Base-by-base conservation (phyloP, 1,140 invertebrate genomes). In the Phymorhynchus buccinoides region DNA sequence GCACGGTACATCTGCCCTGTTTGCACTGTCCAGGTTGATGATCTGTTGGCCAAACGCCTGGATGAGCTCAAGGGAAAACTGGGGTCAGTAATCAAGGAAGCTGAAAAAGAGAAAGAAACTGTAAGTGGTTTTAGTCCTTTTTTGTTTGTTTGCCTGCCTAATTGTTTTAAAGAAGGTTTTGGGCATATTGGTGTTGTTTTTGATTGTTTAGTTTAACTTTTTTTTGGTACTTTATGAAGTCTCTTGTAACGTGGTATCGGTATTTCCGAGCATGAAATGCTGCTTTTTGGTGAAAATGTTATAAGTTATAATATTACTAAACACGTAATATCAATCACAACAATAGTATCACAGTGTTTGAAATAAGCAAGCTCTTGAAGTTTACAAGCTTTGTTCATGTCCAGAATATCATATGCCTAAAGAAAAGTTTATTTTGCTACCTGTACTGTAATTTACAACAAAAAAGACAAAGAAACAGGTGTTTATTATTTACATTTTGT, bases 11-110 rank as follows among this genome's bases (percentile, higher is more conserved):
- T 6, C 4, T 14, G 56, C n/a, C n/a, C 18, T 62, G 6, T 62
- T 62, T 62, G 56, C n/a, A 4, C 22, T 62, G 12, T 89, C 77
- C 86, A 92, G 91, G 85, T 92, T 71, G 88, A 88, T 79, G 91
- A 90, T 81, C 83, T 92, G 35, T 81, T 91, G 71, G 90, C 89
- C 16, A 89, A 89, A 85, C 85, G 88, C 73, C 86, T 88, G 81
- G 87, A 87, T 42, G 91, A 91, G 52, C 80, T 92, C 27, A 86
- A 89, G 39, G 86, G 86, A 52, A 90, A 89, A 68, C 86, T 90
- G 37, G 89, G 88, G 30, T 88, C 85, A 22, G 73, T 91, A 22
- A 86, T 83, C 62, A 88, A 89, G 82, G 86, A 90, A 66, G 84
- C 87, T 52, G 86, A 88, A 80, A 86, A 87, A 73, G 91, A 92